These are phyloP conservation scores for Anoplolepis gracilipes DNA, from an alignment of 1,140 invertebrate genomes.

Conservation along the genomic window DNA sequence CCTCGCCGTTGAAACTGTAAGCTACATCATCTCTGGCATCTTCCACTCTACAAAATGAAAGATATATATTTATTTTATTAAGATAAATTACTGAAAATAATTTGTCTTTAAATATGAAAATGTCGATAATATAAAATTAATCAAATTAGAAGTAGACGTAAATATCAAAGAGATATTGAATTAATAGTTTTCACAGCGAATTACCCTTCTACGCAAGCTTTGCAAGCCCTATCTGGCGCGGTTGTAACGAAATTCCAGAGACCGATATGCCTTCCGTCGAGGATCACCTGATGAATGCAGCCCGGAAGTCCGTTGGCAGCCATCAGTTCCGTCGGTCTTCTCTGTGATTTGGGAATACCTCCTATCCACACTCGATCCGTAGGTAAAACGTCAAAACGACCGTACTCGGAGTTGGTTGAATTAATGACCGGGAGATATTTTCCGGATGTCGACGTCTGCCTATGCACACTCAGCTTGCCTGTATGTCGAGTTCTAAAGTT, in stretches of 20 bases:
- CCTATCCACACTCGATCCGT: constrained; percentile 88
- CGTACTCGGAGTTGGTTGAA: constrained; percentile 85
- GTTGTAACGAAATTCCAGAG: constrained; percentile 94
- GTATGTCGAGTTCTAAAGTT: constrained; percentile 86
- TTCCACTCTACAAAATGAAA: constrained; percentile 85
- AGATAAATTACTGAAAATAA: neutral
- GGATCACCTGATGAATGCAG: constrained; percentile 91
- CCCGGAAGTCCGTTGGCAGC: constrained; percentile 88
- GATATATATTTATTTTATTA: neutral
- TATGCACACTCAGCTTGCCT: constrained; percentile 87
- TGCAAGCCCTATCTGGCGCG: constrained; percentile 89
- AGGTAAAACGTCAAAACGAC: constrained; percentile 85
- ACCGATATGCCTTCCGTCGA: constrained; percentile 93
- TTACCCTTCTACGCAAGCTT: constrained; percentile 91
- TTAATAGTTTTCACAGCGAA: neutral
- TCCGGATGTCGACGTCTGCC: constrained; percentile 80
- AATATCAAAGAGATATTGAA: neutral
- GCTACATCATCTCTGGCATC: constrained; percentile 85
- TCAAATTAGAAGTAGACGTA: neutral
- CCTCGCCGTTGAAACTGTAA: constrained; percentile 91
- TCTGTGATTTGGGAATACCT: constrained; percentile 86
- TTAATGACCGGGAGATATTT: constrained; percentile 81
- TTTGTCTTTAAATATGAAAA: neutral
- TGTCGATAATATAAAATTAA: neutral
- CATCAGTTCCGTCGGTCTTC: constrained; percentile 83